These are phyloP conservation scores for Peromyscus maniculatus DNA, from an alignment of 2,113 vertebrate genomes.

Conservation along the genomic window DNA sequence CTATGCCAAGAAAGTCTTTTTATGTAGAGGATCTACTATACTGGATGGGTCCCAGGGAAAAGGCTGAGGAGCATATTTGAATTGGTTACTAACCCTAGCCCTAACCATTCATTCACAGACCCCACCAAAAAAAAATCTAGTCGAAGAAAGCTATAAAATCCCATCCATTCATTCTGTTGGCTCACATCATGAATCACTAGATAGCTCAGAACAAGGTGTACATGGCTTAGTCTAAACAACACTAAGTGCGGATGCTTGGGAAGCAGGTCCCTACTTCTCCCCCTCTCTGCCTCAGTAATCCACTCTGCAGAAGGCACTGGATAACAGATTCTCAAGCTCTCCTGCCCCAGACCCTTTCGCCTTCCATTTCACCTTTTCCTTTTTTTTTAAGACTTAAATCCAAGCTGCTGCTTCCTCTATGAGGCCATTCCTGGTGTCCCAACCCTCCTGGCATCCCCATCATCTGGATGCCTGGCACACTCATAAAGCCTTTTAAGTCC, in stretches of 20 bases:
- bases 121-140: background rate
- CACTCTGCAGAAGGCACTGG: background rate
- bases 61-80: background rate
- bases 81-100: background rate
- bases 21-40: background rate
- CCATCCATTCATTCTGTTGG: background rate
- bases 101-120: background rate
- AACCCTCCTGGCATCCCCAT: background rate
- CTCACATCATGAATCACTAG: background rate
- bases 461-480: background rate
- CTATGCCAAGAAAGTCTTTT: background rate
- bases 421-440: background rate
- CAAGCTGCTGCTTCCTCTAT: background rate
- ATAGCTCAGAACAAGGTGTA: background rate
- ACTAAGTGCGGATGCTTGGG: no score
- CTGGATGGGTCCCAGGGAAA: background rate
- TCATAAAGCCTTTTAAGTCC: background rate
- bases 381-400: background rate
- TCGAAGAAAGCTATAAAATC: background rate
- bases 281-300: background rate
- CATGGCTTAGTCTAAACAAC: background rate
- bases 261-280: background rate
- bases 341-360: background rate
- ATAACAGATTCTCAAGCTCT: background rate
- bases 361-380: background rate